Evolutionary conservation across 1,140 invertebrate species (phyloP), one percentile per base, ranked within the genome.

Genomic region (Sitobion miscanthi): DNA sequence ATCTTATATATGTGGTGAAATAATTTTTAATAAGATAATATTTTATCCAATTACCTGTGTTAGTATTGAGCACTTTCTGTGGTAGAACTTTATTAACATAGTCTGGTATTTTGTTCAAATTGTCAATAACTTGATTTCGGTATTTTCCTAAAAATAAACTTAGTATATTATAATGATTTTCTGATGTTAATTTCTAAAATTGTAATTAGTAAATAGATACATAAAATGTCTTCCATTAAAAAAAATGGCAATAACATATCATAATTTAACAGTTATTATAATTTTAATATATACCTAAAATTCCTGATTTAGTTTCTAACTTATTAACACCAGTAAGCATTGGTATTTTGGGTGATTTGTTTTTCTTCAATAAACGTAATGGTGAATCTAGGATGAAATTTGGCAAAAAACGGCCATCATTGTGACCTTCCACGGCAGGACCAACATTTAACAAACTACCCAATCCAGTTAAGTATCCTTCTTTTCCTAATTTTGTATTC

Each of bases 271-370:
- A 45, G 20, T 2, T n/a, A 86, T 49, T 42, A 89, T 92, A 4
- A 47, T 77, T 30, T 45, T 42, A 54, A 54, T 54, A 0, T 47
- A 94, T 95, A 95, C 96, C 96, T 94, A 96, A 95, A 45, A 97
- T 95, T 47, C 96, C 96, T 38, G 95, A 95, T 38, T 96, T 96
- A 0, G 97, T 97, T 95, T 97, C 97, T 82, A 97, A 96, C 49
- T 96, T 97, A 2, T 96, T 96, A 6, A 97, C 96, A 7, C 97
- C 97, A 0, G 96, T 97, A 0, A 98, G 95, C 92, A 98, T 94
- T 0, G 97, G 97, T 42, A 97, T 96, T 0, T 95, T 95, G 25
- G 96, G 96, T 94, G 96, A 95, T 30, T 96, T 94, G 30, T 95
- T 95, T 14, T 95, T 95, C 57, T 95, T 95, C n/a, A 97, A 94